Conservation (phyloP, 2,113 vertebrate genomes). For the Regulus satrapa region DNA sequence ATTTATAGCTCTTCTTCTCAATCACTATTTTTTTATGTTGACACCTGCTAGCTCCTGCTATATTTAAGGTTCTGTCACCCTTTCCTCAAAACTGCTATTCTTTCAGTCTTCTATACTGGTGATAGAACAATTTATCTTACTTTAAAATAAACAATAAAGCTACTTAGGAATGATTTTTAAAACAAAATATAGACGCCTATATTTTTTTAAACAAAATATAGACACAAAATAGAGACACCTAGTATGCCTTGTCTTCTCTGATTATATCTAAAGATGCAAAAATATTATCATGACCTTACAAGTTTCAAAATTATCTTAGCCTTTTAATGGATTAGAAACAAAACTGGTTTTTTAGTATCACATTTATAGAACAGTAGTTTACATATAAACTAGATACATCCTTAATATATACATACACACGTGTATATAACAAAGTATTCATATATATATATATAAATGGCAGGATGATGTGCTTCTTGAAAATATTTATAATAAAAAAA, state of each 20-base stretch:
- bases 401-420: not conserved
- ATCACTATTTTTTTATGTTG: conserved; percentile 37
- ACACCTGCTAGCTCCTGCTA: conserved; percentile 12
- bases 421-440: not conserved
- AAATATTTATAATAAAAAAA: not conserved
- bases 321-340: not conserved
- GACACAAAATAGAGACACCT: too few species aligned
- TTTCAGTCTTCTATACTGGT: not conserved
- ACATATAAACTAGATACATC: not conserved
- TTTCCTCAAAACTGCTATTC: not conserved
- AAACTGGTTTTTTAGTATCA: not conserved
- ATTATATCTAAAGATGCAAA: not conserved
- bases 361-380: not conserved
- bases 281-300: not conserved
- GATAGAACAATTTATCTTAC: not conserved
- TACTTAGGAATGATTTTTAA: not conserved
- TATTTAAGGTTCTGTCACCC: conserved; percentile 47
- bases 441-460: not conserved
- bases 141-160: not conserved
- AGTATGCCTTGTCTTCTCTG: not conserved
- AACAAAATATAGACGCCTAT: not conserved
- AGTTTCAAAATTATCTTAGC: not conserved
- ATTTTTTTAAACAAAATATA: not conserved
- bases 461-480: not conserved
- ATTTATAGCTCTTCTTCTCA: conserved; percentile 68